Percentiles rank a stretch among this genome's conserved stretches.
Evolutionary conservation across 30 jellyfish, hydroid and myxozoan genomes (phyloP).

Genomic region (Pelagia noctiluca): DNA sequence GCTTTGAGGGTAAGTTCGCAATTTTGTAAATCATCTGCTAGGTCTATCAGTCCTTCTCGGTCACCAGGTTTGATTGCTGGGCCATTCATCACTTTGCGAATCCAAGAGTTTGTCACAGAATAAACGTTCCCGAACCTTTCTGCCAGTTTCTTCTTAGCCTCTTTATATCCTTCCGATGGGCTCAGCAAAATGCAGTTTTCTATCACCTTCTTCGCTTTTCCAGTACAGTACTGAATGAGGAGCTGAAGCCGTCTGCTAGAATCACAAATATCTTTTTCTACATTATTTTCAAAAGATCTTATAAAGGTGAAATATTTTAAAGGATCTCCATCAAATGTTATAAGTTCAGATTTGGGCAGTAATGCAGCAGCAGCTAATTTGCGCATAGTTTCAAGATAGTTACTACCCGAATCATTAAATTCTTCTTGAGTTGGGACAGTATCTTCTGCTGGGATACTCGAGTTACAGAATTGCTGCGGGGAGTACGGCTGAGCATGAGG

Average conservation of each 20-base stretch:
- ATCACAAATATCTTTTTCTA: constrained; percentile 39
- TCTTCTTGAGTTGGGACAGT: constrained; percentile 16
- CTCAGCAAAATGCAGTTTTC: constrained; percentile 56
- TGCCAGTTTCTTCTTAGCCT: constrained; percentile 50
- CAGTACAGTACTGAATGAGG: constrained; percentile 54
- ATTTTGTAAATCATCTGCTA: constrained; percentile 17
- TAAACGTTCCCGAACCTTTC: constrained; percentile 31
- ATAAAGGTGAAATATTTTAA: constrained; percentile 49
- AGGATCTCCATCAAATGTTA: constrained; percentile 58
- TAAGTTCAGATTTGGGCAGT: constrained; percentile 52
- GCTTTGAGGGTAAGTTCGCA: constrained; percentile 19
- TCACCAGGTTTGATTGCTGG: constrained; percentile 21
- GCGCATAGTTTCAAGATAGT: constrained; percentile 48
- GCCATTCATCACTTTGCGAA: neutral
- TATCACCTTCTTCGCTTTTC: constrained; percentile 63
- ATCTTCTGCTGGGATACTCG: constrained; percentile 13
- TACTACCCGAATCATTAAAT: neutral
- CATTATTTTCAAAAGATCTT: constrained; percentile 41
- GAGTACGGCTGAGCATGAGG: too few relatives aligned
- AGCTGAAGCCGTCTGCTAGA: constrained; percentile 52
- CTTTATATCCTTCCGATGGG: constrained; percentile 52
- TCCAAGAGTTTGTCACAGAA: constrained; percentile 4
- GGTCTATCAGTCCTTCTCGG: constrained; percentile 19
- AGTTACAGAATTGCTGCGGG: constrained; percentile 2
- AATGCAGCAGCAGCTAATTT: constrained; percentile 60